phyloP scores from a whole-genome alignment of 2,113 vertebrate genomes.

The Bostrychus sinensis region DNA sequence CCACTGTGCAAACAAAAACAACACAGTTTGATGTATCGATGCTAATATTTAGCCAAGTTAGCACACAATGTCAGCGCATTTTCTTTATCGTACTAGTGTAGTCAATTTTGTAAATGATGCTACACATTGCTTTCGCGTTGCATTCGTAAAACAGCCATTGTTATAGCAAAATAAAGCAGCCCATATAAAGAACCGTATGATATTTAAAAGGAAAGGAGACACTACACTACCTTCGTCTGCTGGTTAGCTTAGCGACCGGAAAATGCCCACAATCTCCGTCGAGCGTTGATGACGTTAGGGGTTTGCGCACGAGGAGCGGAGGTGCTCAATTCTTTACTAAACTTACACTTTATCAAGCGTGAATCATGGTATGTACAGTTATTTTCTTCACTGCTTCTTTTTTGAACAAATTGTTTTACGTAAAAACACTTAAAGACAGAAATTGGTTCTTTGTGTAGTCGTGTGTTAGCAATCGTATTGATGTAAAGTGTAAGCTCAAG shows the following conservation, averaged over 20 bases:
- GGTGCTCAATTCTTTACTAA: neutral
- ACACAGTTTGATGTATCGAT: neutral
- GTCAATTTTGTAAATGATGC: neutral
- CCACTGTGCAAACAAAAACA: neutral
- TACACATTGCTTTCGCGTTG: neutral
- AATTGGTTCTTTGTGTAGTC: neutral
- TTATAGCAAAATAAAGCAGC: neutral
- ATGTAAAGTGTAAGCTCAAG: neutral
- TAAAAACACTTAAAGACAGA: neutral
- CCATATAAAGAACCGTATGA: neutral
- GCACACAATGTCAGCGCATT: slow-evolving; percentile 44
- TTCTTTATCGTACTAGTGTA: neutral
- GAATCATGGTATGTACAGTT: slow-evolving; percentile 62
- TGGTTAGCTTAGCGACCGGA: slow-evolving; percentile 63
- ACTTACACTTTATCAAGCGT: neutral
- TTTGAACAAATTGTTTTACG: neutral
- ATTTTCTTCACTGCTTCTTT: neutral
- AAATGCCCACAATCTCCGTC: slow-evolving; percentile 58
- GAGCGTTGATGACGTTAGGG: slow-evolving; percentile 49
- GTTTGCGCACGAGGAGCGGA: slow-evolving; percentile 47
- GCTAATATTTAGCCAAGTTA: slow-evolving; percentile 52
- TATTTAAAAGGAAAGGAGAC: neutral
- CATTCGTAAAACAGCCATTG: neutral
- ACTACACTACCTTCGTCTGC: slow-evolving; percentile 50
- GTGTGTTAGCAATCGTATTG: neutral